Base-by-base conservation (phyloP, 1,140 invertebrate species). In the Drosophila murphyi region DNA sequence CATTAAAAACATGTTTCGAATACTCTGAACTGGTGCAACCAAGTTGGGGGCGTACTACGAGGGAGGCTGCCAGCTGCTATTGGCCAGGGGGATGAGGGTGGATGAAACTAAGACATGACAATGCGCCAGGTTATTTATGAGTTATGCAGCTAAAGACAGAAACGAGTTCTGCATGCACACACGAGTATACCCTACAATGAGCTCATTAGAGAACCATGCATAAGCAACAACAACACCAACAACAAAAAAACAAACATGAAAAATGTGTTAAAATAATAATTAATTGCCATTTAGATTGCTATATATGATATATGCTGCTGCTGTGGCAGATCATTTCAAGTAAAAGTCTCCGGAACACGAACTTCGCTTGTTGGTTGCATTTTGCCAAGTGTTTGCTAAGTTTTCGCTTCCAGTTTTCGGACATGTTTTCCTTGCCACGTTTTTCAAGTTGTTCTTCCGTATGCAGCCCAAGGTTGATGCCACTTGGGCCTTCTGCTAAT, bases 211-310 rank as follows among this genome's bases (percentile, higher is more conserved):
- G 48, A 67, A 67, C 71, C 64, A 75, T 48, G 51, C 47, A 63
- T 60, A 43, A 39, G 52, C 20, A 39, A 34, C 34, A 0, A 37
- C 12, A 41, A 37, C 34, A 29, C 6, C 4, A 41, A 50, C 60
- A 55, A 57, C 48, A 71, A 50, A 20, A 32, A 12, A 69, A 48
- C 29, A 10, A 74, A 57, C 61, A 71, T 63, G 34, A 71, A 54
- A 63, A 55, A 60, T 82, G 60, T 73, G 70, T 69, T 70, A 55
- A 72, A 71, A 63, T 51, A 67, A 65, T 88, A 89, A 88, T 83
- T 88, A 83, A 88, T 89, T 83, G 72, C 72, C 64, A 61, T 69
- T 68, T 50, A 6, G 10, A 6, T 37, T 20, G 32, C 31, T 37
- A 35, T 43, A 31, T 37, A 20, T 20, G 20, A 20, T 20, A 20